Evolutionary conservation across 2,113 vertebrate species (phyloP), one percentile per base, ranked within the genome.

Genomic region (Calypte anna): DNA sequence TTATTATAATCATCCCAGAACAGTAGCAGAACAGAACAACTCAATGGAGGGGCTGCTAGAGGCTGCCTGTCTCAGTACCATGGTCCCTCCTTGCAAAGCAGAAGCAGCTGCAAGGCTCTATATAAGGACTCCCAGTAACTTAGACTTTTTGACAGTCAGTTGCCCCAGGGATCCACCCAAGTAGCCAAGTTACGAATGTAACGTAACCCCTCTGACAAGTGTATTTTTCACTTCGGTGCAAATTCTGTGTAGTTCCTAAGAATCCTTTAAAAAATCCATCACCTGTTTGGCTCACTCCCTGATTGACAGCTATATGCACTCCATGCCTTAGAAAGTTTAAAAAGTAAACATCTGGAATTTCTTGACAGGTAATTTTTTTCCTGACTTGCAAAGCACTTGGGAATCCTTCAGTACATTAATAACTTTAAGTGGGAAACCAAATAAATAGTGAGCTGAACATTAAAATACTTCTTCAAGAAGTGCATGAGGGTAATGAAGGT

Each of bases 281-380:
- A 91, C 82, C 75, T 91, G 36, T 82, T 94, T 72, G 69, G 50
- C 67, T 91, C 57, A 13, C n/a, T 90, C 53, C 30, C 46, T 69
- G 78, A 82, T 69, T 91, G 74, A 90, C 93, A 91, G 58, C 75
- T 95, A 40, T 50, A 91, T 64, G 27, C 24, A 73, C 54, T 90
- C 54, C 36, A 43, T 61, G 63, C 19, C 77, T 88, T 88, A 90
- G 33, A 76, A 93, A 88, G 30, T 48, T 88, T 43, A 33, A 84
- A 90, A 91, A 73, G 28, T 62, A 96, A 91, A 90, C 79, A 93
- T 88, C 88, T 87, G 88, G 86, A 93, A 74, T 93, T 96, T 88
- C 59, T 88, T 90, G 79, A 91, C 82, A 61, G 82, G 63, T 88
- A 51, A 93, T 89, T 83, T 94, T 92, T 93, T 88, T 79, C 33